Evolutionary conservation across 1,140 invertebrate species (phyloP), one percentile per base, ranked within the genome.

Genomic region (Nautilus pompilius): DNA sequence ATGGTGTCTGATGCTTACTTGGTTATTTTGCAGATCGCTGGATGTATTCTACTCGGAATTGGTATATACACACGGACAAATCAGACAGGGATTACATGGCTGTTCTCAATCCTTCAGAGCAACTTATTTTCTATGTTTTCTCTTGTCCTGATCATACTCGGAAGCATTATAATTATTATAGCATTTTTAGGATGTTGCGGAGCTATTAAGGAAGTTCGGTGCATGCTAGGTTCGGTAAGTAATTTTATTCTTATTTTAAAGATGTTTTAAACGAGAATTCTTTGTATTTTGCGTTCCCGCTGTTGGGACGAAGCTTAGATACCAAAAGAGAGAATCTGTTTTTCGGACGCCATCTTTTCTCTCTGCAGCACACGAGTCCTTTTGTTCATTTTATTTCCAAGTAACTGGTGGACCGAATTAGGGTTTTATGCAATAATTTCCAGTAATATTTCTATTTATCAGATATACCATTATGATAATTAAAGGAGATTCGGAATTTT

Each of bases 181-280:
- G 69, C 76, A 32, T 78, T 78, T 51, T 64, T 78, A 5, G 76
- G 76, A 13, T 78, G 76, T 49, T 78, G 76, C 60, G 76, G 76
- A 13, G 76, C 76, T 51, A 72, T 78, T 26, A 78, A 78, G 55
- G 74, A 78, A 63, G 70, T 78, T 29, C 64, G 69, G 57, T 76
- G 76, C 54, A 78, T 78, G 76, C 71, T 78, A 62, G 66, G 67
- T 55, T 68, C 70, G 66, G 75, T 77, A 61, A 69, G 65, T 49
- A 45, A 45, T n/a, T 17, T 26, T 3, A n/a, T 45, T 30, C 1
- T 15, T 15, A 15, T 41, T 15, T 41, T 41, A 13, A 41, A 41
- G 13, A 15, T 41, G 1, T 41, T 41, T 41, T n/a, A 1, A 41
- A 41, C 13, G 36, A 41, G 36, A 41, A 0, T 41, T 41, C n/a